A percentile compares a stretch with the other conserved stretches of the same genome.
Conservation (phyloP, 2,888 invertebrate genomes). For the Trissolcus japonicus region DNA sequence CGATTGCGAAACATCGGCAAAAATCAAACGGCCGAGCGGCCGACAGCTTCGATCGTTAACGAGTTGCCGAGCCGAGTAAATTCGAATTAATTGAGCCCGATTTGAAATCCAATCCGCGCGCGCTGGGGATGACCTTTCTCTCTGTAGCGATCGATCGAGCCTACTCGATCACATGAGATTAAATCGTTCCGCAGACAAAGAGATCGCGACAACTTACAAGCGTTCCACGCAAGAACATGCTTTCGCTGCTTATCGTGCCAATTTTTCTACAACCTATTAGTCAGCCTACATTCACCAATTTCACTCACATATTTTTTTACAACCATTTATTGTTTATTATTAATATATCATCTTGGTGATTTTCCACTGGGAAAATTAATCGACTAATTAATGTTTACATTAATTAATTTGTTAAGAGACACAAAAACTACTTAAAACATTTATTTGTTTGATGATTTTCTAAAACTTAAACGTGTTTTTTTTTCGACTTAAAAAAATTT, state of each 20-base stretch:
- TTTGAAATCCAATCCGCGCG: constrained; percentile 57
- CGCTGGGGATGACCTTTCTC: constrained; percentile 57
- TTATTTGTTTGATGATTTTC: no score
- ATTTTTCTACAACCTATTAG: no score
- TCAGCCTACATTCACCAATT: constrained; percentile 1
- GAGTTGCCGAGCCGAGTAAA: constrained; percentile 52
- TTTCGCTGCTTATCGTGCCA: no score
- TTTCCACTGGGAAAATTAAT: no score
- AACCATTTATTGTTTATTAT: no score
- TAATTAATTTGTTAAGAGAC: no score
- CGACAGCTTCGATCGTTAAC: constrained; percentile 54
- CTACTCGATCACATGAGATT: constrained; percentile 58
- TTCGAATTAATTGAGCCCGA: constrained; percentile 59
- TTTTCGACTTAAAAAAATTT: no score
- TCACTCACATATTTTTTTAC: no score
- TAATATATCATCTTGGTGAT: no score
- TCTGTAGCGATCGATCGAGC: constrained; percentile 52
- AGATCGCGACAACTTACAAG: constrained; percentile 53
- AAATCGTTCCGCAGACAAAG: constrained; percentile 61
- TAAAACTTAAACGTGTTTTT: no score
- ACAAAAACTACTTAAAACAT: no score
- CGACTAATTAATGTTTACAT: no score
- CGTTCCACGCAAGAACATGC: constrained; percentile 16
- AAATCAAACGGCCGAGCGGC: constrained; percentile 50
- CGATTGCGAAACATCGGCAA: constrained; percentile 42